Evolutionary conservation across 2,113 vertebrate species (phyloP).

Genomic region (Actinemys pallida): DNA sequence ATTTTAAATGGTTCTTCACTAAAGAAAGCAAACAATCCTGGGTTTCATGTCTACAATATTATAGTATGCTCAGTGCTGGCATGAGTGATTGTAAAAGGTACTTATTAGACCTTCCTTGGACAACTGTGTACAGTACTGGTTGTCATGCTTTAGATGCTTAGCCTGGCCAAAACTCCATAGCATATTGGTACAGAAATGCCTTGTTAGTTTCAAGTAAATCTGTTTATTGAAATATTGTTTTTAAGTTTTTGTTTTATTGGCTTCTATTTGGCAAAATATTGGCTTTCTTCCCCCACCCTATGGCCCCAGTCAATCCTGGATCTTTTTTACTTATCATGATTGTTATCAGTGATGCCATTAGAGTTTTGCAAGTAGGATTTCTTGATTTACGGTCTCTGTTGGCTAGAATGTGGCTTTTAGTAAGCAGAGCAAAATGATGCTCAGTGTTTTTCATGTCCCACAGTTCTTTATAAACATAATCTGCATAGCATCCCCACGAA

Average conservation of each 20-base stretch:
- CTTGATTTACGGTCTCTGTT: background rate
- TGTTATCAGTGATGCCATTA: background rate
- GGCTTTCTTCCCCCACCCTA: background rate
- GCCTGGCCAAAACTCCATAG: background rate
- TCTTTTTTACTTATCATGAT: background rate
- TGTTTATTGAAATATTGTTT: background rate
- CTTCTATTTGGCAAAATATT: background rate
- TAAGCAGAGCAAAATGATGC: too few relatives aligned
- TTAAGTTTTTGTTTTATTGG: background rate
- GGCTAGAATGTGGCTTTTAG: too few relatives aligned
- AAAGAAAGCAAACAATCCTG: fast-evolving
- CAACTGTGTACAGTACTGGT: fast-evolving
- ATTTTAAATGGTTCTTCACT: background rate
- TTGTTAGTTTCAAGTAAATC: background rate
- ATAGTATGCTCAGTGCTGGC: background rate
- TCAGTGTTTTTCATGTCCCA: background rate
- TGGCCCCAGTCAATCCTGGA: background rate
- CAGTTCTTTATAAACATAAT: background rate
- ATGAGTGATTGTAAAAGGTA: background rate
- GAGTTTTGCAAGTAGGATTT: background rate
- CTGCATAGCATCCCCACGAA: background rate
- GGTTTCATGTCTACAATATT: background rate
- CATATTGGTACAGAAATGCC: background rate
- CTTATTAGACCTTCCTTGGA: background rate
- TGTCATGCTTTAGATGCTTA: background rate